phyloP scores from a whole-genome alignment of 2,797 vertebrate genomes.

The Pristis pectinata region DNA sequence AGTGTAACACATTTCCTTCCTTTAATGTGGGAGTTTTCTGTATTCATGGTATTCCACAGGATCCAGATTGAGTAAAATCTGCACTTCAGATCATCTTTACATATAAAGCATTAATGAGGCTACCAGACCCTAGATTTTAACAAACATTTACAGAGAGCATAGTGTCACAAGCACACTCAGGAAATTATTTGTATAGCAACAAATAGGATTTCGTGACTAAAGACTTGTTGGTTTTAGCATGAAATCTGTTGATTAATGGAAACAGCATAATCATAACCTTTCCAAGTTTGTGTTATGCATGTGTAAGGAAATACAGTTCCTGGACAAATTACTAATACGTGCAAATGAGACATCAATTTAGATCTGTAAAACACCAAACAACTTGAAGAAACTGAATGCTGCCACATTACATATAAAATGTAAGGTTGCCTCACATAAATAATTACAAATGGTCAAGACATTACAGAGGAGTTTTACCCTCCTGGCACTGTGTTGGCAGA shows the following conservation, averaged over 20 bases:
- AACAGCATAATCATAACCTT: background rate
- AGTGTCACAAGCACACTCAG: background rate
- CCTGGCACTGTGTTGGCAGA: background rate
- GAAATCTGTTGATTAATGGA: background rate
- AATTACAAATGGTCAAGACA: background rate
- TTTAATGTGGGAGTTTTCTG: background rate
- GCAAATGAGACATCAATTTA: background rate
- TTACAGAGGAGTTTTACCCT: background rate
- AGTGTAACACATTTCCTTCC: background rate
- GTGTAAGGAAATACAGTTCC: background rate
- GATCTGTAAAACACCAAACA: background rate
- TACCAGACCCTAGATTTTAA: background rate
- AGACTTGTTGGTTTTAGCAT: background rate
- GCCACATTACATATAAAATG: background rate
- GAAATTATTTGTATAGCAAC: constrained; percentile 12
- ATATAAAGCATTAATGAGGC: constrained; percentile 1
- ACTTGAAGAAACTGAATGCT: background rate
- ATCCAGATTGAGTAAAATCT: background rate
- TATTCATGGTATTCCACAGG: background rate
- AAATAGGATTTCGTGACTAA: constrained; percentile 2
- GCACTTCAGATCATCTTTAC: background rate
- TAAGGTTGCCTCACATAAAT: background rate
- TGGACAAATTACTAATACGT: background rate
- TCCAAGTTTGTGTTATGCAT: background rate
- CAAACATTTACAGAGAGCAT: constrained; percentile 10